Evolutionary conservation across 2,797 vertebrate species (phyloP).

Genomic region (Galaxias olidus): DNA sequence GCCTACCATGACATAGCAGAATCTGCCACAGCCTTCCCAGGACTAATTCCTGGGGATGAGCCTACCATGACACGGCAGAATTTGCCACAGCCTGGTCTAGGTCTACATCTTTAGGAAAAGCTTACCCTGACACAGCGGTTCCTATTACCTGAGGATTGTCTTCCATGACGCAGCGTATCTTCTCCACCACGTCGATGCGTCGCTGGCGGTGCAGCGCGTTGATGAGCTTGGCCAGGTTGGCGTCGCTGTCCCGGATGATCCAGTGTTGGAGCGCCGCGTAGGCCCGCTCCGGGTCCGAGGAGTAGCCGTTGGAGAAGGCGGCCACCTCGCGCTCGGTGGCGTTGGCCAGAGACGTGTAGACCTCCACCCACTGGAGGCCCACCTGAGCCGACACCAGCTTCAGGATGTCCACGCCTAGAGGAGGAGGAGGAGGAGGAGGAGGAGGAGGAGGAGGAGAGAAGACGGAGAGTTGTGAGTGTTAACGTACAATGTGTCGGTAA

Average conservation of each 20-base stretch:
- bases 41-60: too few species aligned
- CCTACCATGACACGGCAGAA: too few species aligned
- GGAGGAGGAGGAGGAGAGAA: constrained; percentile 8
- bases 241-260: constrained; percentile 91
- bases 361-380: constrained; percentile 93
- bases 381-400: constrained; percentile 93
- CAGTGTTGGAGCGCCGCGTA: constrained; percentile 95
- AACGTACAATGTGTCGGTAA: too few species aligned
- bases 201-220: constrained; percentile 90
- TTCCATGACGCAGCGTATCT: constrained; percentile 94
- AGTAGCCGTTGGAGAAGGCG: constrained; percentile 89
- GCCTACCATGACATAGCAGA: too few species aligned
- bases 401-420: constrained; percentile 90
- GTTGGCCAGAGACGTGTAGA: constrained; percentile 91
- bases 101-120: too few species aligned
- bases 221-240: constrained; percentile 94
- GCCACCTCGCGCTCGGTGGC: constrained; percentile 91
- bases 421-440: constrained; percentile 8
- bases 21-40: too few species aligned
- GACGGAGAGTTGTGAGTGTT: too few species aligned
- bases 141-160: constrained; percentile 86
- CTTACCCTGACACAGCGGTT: too few species aligned
- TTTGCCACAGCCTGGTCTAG: too few species aligned
- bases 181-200: constrained; percentile 94
- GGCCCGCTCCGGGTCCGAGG: constrained; percentile 87